Base-by-base conservation (phyloP, 2,888 invertebrate species). In the Tinea semifulvella region DNA sequence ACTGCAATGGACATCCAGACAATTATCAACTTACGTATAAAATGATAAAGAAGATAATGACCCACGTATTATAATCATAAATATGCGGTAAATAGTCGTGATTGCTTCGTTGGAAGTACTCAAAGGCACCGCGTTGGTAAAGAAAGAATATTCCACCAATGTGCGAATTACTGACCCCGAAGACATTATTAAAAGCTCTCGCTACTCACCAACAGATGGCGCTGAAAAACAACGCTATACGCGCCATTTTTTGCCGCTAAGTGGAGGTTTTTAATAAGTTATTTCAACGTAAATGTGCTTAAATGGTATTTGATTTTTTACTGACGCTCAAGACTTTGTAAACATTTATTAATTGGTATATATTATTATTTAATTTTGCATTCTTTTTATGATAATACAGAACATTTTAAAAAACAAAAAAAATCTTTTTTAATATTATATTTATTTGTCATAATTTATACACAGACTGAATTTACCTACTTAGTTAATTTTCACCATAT, bases 1-100 rank as follows among this genome's bases (percentile, higher is more conserved):
- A n/a, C n/a, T n/a, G n/a, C n/a, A n/a, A n/a, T n/a, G 8, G 6
- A 22, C 25, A 22, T 22, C 25, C 17, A n/a, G 14, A 71, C 72
- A 68, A 69, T 71, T 68, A 71, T 71, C 17, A 43, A 31, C 61
- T 66, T 68, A 67, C 61, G 69, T 71, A 77, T 68, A 74, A 74
- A 72, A 74, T 77, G 46, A 76, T 77, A 75, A 75, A 72, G 67
- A 72, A 69, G 68, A 77, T 76, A 77, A 77, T 68, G 72, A 73
- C 72, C 67, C 63, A 62, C 65, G 76, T 79, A 77, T 79, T 79
- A 79, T 76, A 77, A 79, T 77, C 76, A 71, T 79, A 79, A 80
- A 80, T 79, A 79, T 75, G 71, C 64, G 71, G 72, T 77, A 79
- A 79, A 69, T 69, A 70, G 76, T 69, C 57, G 71, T 77, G 80